Base-by-base conservation (phyloP, 2,113 vertebrate genomes). In the Cisticola juncidis region DNA sequence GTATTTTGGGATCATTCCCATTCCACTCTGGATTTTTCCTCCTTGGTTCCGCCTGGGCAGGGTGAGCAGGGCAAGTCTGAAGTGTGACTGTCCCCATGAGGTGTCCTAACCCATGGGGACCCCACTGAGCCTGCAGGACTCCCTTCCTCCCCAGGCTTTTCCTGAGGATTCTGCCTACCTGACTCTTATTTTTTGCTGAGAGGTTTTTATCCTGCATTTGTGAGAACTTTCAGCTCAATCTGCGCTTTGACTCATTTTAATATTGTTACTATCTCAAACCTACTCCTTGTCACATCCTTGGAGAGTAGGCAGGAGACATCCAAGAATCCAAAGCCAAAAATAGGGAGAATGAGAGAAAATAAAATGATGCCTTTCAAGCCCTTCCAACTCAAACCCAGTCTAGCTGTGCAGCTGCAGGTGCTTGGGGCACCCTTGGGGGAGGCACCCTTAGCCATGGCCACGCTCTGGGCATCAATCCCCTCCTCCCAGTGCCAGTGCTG, bases 231-330 rank as follows among this genome's bases (percentile, higher is more conserved):
- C 71, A 88, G 83, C 68, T 93, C 71, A 22, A 73, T 90, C 94
- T 50, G 58, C 21, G 9, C 66, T 83, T 93, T 82, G 95, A 92
- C 91, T 96, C 91, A 83, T 83, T 92, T 94, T 94, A 88, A 78
- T 95, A 96, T 94, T 97, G 88, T 95, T 95, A 94, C 93, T 96
- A 91, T 93, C 90, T 96, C 93, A 88, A 86, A 92, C 90, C 94
- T 85, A 92, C 96, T 94, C 94, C 85, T 92, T 96, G 93, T 95
- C 90, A 95, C 74, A 42, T 61, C 61, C 38, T 11, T 58, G 42
- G 57, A 44, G 90, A 93, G 94, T 93, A 88, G 95, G 95, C 85
- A 95, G 93, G 73, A 93, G 90, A 77, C 76, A 94, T 82, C 90
- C 54, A 95, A 88, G 82, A 93, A 90, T 90, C 81, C n/a, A 56